These are phyloP conservation scores for Amniataba percoides DNA, from an alignment of 2,797 vertebrate genomes.

Conservation along the genomic window DNA sequence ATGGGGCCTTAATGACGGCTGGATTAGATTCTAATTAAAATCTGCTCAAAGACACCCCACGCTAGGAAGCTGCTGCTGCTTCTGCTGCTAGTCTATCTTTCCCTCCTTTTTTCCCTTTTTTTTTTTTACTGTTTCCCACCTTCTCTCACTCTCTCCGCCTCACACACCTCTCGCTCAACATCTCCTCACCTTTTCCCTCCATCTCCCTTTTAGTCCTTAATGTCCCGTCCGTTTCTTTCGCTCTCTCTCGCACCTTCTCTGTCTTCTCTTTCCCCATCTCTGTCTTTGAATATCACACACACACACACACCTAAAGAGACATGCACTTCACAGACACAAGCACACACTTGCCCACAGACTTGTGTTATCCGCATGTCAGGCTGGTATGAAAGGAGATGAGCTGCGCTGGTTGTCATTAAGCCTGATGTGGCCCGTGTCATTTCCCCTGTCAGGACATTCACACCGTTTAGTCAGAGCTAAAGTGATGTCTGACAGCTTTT, in stretches of 20 bases:
- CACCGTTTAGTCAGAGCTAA: constrained; percentile 83
- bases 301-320: constrained; percentile 23
- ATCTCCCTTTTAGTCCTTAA: constrained; percentile 40
- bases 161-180: constrained; percentile 40
- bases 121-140: constrained; percentile 50
- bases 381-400: constrained; percentile 76
- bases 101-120: constrained; percentile 17
- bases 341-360: constrained; percentile 72
- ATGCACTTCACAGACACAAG: constrained; percentile 21
- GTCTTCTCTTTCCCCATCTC: constrained; percentile 29
- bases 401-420: constrained; percentile 80
- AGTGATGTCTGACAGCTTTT: constrained; percentile 84
- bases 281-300: constrained; percentile 53
- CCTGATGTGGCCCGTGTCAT: constrained; percentile 83
- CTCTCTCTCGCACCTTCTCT: constrained; percentile 36
- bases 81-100: constrained; percentile 84
- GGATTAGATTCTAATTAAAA: constrained; percentile 99
- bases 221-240: constrained; percentile 37
- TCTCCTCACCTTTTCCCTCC: constrained; percentile 29
- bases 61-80: constrained; percentile 94
- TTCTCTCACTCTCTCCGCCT: constrained; percentile 51
- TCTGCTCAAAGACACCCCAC: constrained; percentile 99
- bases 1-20: constrained; percentile 99
- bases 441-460: constrained; percentile 84
- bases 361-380: constrained; percentile 76